phyloP scores from a whole-genome alignment of 2,113 vertebrate genomes.

The Mesoclemmys tuberculata region DNA sequence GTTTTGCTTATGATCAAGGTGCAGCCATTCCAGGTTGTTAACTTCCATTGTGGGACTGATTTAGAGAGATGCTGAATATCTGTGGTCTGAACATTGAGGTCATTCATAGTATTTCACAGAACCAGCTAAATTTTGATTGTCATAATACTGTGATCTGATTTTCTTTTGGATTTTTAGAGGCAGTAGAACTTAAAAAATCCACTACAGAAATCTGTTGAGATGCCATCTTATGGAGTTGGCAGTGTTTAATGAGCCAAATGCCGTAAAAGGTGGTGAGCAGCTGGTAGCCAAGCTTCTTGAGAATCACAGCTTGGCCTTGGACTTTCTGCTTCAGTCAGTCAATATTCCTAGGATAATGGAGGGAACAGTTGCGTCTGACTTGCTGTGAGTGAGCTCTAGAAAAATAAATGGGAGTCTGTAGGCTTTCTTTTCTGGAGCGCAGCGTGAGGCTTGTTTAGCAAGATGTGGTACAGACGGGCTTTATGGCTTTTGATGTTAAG shows the following conservation, averaged over 20 bases:
- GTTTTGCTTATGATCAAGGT: rapidly evolving
- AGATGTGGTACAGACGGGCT: background rate
- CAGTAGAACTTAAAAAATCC: background rate
- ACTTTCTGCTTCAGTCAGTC: rapidly evolving
- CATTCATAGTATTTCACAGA: rapidly evolving
- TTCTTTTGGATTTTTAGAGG: background rate
- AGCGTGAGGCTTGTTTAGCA: rapidly evolving
- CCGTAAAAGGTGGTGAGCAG: background rate
- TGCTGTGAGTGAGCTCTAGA: rapidly evolving
- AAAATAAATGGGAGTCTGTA: background rate
- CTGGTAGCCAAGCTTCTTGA: background rate
- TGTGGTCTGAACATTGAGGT: background rate
- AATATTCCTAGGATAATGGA: background rate
- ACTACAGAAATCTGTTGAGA: rapidly evolving
- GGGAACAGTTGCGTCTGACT: background rate
- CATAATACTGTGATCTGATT: background rate
- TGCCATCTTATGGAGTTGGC: rapidly evolving
- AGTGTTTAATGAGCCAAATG: rapidly evolving
- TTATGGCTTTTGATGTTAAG: background rate
- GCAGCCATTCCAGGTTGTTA: background rate
- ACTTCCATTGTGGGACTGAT: background rate
- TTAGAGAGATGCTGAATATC: background rate
- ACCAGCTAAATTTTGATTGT: rapidly evolving
- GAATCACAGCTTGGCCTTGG: rapidly evolving
- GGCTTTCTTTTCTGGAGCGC: rapidly evolving